Conservation (phyloP, 2,797 vertebrate genomes). For the Caiman crocodilus region DNA sequence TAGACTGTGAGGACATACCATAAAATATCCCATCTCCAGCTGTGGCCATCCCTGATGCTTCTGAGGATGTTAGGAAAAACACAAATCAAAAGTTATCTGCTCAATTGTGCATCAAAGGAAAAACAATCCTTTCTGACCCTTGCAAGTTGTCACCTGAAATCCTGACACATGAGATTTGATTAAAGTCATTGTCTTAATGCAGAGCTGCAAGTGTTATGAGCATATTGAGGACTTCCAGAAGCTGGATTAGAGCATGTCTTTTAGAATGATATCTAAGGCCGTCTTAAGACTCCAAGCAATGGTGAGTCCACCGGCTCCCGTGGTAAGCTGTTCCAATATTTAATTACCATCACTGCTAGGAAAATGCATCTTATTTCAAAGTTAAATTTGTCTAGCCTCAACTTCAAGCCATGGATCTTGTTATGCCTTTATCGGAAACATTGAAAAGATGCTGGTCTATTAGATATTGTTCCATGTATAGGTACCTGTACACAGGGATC, state of each 20-base stretch:
- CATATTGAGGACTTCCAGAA: constrained; percentile 79
- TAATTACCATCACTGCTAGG: constrained; percentile 75
- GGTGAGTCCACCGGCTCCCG: constrained; percentile 76
- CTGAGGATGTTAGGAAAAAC: constrained; percentile 50
- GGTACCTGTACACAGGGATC: neutral
- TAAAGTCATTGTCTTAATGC: constrained; percentile 79
- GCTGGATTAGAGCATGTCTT: constrained; percentile 78
- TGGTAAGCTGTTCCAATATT: constrained; percentile 76
- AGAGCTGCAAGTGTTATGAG: constrained; percentile 77
- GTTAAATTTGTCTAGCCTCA: constrained; percentile 63
- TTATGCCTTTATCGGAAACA: constrained; percentile 59
- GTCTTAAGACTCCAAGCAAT: constrained; percentile 77
- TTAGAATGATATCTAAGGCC: constrained; percentile 78
- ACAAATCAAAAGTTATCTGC: constrained; percentile 21
- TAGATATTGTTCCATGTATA: constrained; percentile 3
- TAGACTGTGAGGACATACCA: neutral
- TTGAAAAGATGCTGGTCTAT: constrained; percentile 27
- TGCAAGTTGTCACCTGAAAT: constrained; percentile 72
- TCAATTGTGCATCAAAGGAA: constrained; percentile 37
- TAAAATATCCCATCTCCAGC: neutral
- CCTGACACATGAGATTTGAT: constrained; percentile 72
- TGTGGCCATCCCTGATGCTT: neutral
- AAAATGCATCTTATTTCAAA: constrained; percentile 64
- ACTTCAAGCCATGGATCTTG: constrained; percentile 69
- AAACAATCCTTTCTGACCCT: constrained; percentile 61